phyloP scores from a whole-genome alignment of 1,140 invertebrate genomes.

The Cryptotermes secundus region DNA sequence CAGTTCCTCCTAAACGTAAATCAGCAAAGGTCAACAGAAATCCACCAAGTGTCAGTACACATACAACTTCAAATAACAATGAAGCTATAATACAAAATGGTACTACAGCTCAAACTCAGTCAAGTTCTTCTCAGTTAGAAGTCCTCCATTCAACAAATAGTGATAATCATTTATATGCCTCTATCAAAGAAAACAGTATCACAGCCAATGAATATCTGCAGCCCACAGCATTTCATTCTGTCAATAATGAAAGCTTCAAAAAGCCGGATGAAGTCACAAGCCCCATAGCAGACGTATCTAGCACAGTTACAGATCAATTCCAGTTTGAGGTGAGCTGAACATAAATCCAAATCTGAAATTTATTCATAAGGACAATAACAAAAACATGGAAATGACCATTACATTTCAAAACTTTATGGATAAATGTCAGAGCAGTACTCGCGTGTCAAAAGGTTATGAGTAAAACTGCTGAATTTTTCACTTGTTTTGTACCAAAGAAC shows the following conservation, averaged over 20 bases:
- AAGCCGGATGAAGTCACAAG: background rate
- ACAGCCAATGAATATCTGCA: background rate
- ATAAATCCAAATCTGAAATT: conserved; percentile 21
- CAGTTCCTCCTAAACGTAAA: background rate
- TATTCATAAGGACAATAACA: background rate
- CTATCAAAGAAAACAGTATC: background rate
- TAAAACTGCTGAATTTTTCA: background rate
- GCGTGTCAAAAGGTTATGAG: background rate
- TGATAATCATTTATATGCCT: background rate
- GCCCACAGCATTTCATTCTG: background rate
- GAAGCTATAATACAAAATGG: background rate
- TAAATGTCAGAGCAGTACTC: background rate
- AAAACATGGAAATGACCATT: background rate
- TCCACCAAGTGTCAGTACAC: background rate
- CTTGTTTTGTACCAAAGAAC: background rate
- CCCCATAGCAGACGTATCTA: background rate
- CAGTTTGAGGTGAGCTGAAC: conserved; percentile 23
- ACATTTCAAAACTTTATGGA: background rate
- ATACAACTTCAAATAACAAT: background rate
- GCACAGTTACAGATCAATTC: background rate
- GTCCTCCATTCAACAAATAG: background rate
- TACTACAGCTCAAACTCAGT: background rate
- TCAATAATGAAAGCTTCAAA: background rate
- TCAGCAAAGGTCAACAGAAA: background rate
- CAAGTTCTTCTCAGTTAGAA: background rate